Conservation (phyloP, 2,797 vertebrate species). For the Myiotriccus ornatus region DNA sequence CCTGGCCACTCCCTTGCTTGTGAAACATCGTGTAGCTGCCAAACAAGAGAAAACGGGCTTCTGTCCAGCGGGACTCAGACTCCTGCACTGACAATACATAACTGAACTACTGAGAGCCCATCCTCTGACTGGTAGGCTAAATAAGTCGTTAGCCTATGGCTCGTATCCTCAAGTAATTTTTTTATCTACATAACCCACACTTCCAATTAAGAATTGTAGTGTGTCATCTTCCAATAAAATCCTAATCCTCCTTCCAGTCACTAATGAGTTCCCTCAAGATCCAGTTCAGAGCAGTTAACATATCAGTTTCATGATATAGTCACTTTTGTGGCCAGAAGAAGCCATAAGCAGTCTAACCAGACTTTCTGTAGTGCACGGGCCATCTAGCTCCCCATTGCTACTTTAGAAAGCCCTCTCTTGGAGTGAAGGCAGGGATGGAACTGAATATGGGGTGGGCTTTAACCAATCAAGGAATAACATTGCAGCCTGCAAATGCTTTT, state of each 20-base stretch:
- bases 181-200: neutral
- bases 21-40: neutral
- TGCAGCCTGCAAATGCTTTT: neutral
- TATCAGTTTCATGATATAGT: neutral
- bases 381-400: neutral
- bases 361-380: rapidly evolving
- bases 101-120: neutral
- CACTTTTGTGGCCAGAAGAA: neutral
- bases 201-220: neutral
- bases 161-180: neutral
- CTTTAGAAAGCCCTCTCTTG: neutral
- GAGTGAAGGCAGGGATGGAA: neutral
- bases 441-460: rapidly evolving
- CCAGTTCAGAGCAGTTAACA: neutral
- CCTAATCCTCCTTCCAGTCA: neutral
- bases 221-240: neutral
- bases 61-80: neutral
- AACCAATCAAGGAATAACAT: neutral
- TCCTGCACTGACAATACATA: rapidly evolving
- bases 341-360: neutral
- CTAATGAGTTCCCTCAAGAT: neutral
- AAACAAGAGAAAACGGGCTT: rapidly evolving
- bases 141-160: neutral
- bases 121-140: neutral
- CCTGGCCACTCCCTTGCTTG: rapidly evolving